A percentile compares a stretch with the other conserved stretches of the same genome.
These are phyloP conservation scores for Polietes domitor DNA, from an alignment of 2,888 invertebrate genomes.

Conservation along the genomic window DNA sequence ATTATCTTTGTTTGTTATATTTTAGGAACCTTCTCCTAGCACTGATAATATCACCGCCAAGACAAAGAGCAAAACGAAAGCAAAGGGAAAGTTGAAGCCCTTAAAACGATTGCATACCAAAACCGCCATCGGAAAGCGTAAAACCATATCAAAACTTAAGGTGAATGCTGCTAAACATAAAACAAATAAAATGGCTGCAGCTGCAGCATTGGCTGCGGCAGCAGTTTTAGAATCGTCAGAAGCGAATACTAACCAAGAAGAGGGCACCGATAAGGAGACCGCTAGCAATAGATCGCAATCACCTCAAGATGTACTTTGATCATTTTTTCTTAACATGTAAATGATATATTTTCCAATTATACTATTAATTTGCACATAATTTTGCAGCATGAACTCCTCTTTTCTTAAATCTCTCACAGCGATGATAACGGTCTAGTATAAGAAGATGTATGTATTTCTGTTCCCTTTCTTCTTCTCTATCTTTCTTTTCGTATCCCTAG, in stretches of 20 bases:
- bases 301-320: slow-evolving; percentile 54
- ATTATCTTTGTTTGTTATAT: slow-evolving; percentile 13
- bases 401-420: background rate
- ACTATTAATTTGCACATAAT: background rate
- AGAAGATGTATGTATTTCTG: slow-evolving; percentile 3
- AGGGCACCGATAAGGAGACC: background rate
- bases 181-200: slow-evolving; percentile 28
- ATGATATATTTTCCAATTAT: slow-evolving; percentile 24
- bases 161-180: slow-evolving; percentile 36
- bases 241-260: background rate
- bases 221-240: background rate
- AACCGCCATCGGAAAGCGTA: slow-evolving; percentile 42
- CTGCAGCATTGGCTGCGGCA: background rate
- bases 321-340: slow-evolving; percentile 22
- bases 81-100: slow-evolving; percentile 57
- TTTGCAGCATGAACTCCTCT: slow-evolving; percentile 18
- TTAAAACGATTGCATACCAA: slow-evolving; percentile 59
- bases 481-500: background rate
- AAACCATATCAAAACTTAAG: slow-evolving; percentile 44
- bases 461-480: slow-evolving; percentile 18
- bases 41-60: background rate
- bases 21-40: slow-evolving; percentile 55
- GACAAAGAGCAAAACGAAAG: slow-evolving; percentile 42
- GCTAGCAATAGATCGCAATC: slow-evolving; percentile 42
- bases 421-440: background rate